A percentile compares a stretch with the other conserved stretches of the same genome.
Evolutionary conservation across 2,888 invertebrate species (phyloP).

Genomic region (Seira musarum): DNA sequence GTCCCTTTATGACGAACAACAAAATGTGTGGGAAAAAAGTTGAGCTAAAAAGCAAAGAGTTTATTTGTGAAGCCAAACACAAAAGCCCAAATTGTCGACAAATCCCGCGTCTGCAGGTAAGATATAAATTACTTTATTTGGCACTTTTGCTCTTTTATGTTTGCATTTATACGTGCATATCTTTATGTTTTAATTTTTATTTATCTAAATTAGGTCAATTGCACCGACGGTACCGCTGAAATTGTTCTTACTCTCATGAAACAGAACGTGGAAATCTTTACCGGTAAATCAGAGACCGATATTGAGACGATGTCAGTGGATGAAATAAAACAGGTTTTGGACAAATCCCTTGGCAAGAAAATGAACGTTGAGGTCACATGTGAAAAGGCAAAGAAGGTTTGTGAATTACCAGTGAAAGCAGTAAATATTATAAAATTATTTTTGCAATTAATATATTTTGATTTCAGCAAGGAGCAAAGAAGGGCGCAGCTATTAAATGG

Average conservation of each 20-base stretch:
- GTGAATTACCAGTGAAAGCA: not conserved
- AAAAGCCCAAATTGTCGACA: slow-evolving; percentile 63
- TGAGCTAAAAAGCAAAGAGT: slow-evolving; percentile 66
- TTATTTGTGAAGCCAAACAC: slow-evolving; percentile 66
- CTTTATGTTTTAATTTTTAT: too few species aligned
- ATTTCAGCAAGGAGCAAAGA: slow-evolving; percentile 59
- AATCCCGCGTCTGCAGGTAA: slow-evolving; percentile 65
- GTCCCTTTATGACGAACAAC: slow-evolving; percentile 58
- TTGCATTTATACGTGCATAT: not conserved
- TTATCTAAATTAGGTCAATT: too few species aligned
- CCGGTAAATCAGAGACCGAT: slow-evolving; percentile 60
- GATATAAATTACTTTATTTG: not conserved
- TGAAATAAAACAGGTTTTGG: slow-evolving; percentile 60
- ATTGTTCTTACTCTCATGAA: slow-evolving; percentile 62
- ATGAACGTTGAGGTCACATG: slow-evolving; percentile 60
- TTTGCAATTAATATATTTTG: not conserved
- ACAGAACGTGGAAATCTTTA: slow-evolving; percentile 64
- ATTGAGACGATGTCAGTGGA: slow-evolving; percentile 61
- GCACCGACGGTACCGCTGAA: slow-evolving; percentile 63
- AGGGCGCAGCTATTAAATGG: slow-evolving; percentile 61
- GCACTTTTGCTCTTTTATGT: too few species aligned
- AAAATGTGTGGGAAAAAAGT: slow-evolving; percentile 66
- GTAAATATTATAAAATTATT: slow-evolving; percentile 14
- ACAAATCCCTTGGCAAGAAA: slow-evolving; percentile 58
- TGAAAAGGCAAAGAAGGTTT: slow-evolving; percentile 65